These are phyloP conservation scores for Butastur rufipennis DNA, from an alignment of 2,113 vertebrate genomes.

Conservation along the genomic window DNA sequence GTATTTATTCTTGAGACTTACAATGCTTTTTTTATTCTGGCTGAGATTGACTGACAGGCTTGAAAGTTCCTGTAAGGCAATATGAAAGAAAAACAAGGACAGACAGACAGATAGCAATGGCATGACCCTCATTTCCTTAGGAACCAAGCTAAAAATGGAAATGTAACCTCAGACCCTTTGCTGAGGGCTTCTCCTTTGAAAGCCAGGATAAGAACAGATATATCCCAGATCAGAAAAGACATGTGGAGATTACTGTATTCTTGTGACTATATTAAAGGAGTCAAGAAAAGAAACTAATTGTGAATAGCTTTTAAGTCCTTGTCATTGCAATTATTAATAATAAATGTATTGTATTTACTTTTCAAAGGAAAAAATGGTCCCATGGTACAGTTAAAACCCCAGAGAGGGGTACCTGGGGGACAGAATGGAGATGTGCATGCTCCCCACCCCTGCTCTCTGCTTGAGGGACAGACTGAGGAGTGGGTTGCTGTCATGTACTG, in stretches of 20 bases:
- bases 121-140: slow-evolving; percentile 22
- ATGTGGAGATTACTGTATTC: background rate
- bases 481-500: background rate
- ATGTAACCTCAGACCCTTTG: slow-evolving; percentile 32
- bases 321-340: background rate
- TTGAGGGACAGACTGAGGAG: background rate
- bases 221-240: background rate
- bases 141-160: slow-evolving; percentile 54
- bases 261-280: background rate
- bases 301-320: background rate
- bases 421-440: background rate
- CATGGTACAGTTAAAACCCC: background rate
- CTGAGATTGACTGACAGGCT: background rate
- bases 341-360: background rate
- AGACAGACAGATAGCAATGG: slow-evolving; percentile 21
- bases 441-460: background rate
- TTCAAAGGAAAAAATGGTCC: background rate
- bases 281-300: background rate
- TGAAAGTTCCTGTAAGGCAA: slow-evolving; percentile 27
- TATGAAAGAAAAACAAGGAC: slow-evolving; percentile 24
- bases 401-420: background rate
- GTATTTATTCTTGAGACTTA: background rate
- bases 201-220: background rate
- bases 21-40: background rate
- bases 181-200: slow-evolving; percentile 28